Evolutionary conservation across 2,797 vertebrate genomes (phyloP).

Genomic region (Cetoscarus ocellatus): DNA sequence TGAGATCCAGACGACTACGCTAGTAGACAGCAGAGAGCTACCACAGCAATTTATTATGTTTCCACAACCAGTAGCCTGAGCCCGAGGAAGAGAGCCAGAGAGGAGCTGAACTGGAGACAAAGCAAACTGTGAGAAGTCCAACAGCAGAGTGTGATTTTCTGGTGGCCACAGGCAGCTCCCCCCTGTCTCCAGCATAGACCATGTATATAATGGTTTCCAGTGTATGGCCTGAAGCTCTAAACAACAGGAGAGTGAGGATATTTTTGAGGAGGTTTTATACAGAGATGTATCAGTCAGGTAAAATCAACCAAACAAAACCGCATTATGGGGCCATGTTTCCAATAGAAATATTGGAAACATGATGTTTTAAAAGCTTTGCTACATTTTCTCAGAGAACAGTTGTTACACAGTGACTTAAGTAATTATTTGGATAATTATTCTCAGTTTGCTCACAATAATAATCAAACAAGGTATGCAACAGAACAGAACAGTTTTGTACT

Average conservation of each 20-base stretch:
- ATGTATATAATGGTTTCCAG: constrained; percentile 16
- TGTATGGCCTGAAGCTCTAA: constrained; percentile 36
- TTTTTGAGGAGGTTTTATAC: constrained; percentile 20
- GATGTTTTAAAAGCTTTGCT: too few relatives aligned
- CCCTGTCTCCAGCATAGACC: constrained; percentile 51
- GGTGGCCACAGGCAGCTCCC: constrained; percentile 50
- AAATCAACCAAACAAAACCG: background rate
- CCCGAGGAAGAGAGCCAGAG: constrained; percentile 36
- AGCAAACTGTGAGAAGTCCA: constrained; percentile 47
- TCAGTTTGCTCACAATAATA: too few relatives aligned
- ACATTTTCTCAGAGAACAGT: too few relatives aligned
- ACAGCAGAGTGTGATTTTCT: constrained; percentile 51
- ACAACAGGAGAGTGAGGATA: constrained; percentile 25
- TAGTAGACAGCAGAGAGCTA: constrained; percentile 54
- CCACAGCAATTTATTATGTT: constrained; percentile 70
- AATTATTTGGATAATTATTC: too few relatives aligned
- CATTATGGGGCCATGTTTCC: background rate
- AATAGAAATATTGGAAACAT: too few relatives aligned
- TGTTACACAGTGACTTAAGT: too few relatives aligned
- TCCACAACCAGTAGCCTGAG: constrained; percentile 52
- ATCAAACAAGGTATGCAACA: too few relatives aligned
- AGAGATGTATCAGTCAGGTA: constrained; percentile 27
- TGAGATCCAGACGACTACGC: constrained; percentile 55
- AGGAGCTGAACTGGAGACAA: constrained; percentile 53
- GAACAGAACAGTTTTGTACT: too few relatives aligned